Evolutionary conservation across 2,888 invertebrate genomes (phyloP), one percentile per base, ranked within the genome.

Genomic region (Andrena hattorfiana): DNA sequence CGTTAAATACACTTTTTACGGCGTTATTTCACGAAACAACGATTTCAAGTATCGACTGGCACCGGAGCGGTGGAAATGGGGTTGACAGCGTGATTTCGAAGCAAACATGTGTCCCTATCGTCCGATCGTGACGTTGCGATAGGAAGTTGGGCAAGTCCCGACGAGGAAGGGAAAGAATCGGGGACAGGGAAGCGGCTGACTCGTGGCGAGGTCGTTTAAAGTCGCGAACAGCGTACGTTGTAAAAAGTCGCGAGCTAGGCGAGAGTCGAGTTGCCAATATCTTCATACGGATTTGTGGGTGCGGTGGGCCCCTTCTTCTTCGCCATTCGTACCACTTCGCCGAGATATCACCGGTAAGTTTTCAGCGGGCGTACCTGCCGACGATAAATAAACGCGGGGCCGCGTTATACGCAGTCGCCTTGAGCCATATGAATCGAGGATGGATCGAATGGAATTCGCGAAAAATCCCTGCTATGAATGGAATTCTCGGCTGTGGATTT

Each of bases 371-470:
- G 77, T 84, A 84, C 83, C 85, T 81, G 86, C 69, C 49, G 72
- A 85, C 85, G 85, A 92, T 91, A 91, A 91, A 91, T 91, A 91
- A 42, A 90, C 86, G 75, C 83, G 82, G 80, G 80, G 69, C 74
- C 81, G 76, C 80, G 69, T 84, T 85, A 78, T 73, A 73, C 81
- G 81, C 74, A 75, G 77, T 81, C 74, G 79, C 77, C 83, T 54
- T 81, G 78, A 83, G 77, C 83, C 83, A 70, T 76, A 76, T 73
- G 73, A 79, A 76, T 66, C 77, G 72, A 23, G 72, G 28, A 23
- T 59, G 66, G 73, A 72, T 77, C 67, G 66, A 72, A 77, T 77
- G 49, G 72, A 66, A 77, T 72, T 77, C 42, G 23, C 32, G 30
- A 35, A 67, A 71, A 62, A 66, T 72, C 77, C 67, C 49, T 67